Conservation (phyloP, 1,140 invertebrate species). For the Drosophila malerkotliana region DNA sequence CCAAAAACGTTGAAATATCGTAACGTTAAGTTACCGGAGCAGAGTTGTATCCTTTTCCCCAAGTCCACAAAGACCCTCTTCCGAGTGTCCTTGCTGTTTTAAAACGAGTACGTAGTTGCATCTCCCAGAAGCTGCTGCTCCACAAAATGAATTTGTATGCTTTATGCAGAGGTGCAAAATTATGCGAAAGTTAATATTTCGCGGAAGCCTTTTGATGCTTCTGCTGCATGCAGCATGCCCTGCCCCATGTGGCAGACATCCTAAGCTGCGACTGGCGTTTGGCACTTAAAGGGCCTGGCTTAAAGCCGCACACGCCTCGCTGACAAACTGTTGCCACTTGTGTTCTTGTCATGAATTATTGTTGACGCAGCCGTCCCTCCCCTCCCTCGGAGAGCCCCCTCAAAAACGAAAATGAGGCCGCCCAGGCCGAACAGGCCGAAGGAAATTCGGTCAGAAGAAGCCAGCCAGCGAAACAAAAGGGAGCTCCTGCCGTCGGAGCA, state of each 20-base stretch:
- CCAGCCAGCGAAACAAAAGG: conserved; percentile 22
- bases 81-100: not conserved
- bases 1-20: conserved; percentile 48
- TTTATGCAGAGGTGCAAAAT: not conserved
- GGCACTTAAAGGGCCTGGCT: conserved; percentile 51
- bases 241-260: conserved; percentile 53
- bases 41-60: conserved; percentile 36
- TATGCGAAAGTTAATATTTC: not conserved
- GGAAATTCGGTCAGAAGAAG: conserved; percentile 19
- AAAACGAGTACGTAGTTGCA: not conserved
- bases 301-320: conserved; percentile 62
- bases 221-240: too few relatives aligned
- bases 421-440: conserved; percentile 13
- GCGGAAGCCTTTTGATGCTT: not conserved
- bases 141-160: not conserved
- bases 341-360: conserved; percentile 76
- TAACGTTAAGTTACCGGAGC: conserved; percentile 49
- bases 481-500: conserved; percentile 6
- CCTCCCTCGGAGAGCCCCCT: conserved; percentile 4
- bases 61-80: not conserved
- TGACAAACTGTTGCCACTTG: conserved; percentile 82
- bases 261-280: conserved; percentile 35
- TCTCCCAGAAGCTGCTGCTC: not conserved
- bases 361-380: conserved; percentile 54
- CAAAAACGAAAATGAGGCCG: conserved; percentile 50